A percentile compares a stretch with the other conserved stretches of the same genome.
These are phyloP conservation scores for Oscheius myriophilus DNA, from an alignment of 2,888 invertebrate species.

Conservation along the genomic window DNA sequence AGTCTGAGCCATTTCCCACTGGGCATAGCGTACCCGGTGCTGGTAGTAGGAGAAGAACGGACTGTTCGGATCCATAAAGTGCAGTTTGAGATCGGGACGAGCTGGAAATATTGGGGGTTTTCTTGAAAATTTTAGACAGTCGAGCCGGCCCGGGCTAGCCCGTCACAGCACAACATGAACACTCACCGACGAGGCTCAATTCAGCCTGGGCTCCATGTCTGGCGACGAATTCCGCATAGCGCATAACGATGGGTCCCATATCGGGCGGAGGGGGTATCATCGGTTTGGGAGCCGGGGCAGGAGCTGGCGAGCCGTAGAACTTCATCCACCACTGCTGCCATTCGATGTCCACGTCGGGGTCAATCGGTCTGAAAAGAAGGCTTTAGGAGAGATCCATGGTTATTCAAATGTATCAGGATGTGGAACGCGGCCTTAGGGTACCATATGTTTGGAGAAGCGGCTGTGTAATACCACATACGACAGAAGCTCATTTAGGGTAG, in stretches of 20 bases:
- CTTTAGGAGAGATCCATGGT: neutral
- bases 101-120: constrained; percentile 20
- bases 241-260: constrained; percentile 87
- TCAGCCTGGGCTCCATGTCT: constrained; percentile 95
- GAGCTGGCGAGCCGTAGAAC: constrained; percentile 39
- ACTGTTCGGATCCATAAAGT: constrained; percentile 52
- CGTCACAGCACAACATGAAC: no score
- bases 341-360: constrained; percentile 21
- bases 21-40: constrained; percentile 44
- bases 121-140: no score
- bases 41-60: constrained; percentile 52
- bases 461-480: neutral
- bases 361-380: neutral
- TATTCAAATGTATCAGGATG: constrained; percentile 2
- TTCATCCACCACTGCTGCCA: constrained; percentile 46
- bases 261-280: constrained; percentile 81
- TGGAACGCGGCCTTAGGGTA: no score
- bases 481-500: no score
- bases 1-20: constrained; percentile 38
- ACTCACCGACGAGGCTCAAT: constrained; percentile 72
- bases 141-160: no score
- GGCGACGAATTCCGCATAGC: constrained; percentile 94
- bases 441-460: neutral
- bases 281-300: constrained; percentile 44
- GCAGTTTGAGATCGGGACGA: constrained; percentile 49